phyloP scores from a whole-genome alignment of 2,113 vertebrate genomes.

The Orycteropus afer region DNA sequence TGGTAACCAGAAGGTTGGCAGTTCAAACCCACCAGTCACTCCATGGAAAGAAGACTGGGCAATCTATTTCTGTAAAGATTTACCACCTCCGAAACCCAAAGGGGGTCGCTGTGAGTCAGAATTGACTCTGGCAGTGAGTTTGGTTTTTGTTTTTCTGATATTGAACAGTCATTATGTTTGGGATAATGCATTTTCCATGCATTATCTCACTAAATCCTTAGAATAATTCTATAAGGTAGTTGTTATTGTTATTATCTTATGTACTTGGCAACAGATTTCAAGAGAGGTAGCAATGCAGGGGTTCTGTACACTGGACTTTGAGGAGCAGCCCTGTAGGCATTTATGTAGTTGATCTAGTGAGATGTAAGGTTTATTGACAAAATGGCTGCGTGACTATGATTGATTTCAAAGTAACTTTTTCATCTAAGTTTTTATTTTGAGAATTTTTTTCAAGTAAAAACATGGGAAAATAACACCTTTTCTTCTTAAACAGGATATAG shows the following conservation, averaged over 20 bases:
- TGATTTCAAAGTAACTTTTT: conserved; percentile 26
- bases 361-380: neutral
- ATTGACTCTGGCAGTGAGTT: no score
- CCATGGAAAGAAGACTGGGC: no score
- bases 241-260: neutral
- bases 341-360: neutral
- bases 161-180: no score
- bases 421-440: neutral
- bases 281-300: neutral
- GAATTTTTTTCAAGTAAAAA: neutral
- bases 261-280: neutral
- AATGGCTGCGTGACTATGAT: neutral
- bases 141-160: no score
- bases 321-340: neutral
- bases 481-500: conserved; percentile 5
- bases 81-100: no score
- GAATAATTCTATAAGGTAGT: no score
- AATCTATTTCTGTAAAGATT: no score
- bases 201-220: no score
- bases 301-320: neutral
- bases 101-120: no score
- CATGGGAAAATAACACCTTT: neutral
- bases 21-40: no score
- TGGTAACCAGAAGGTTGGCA: no score
- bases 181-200: no score